A percentile compares a stretch with the other conserved stretches of the same genome.
Evolutionary conservation across 2,888 invertebrate genomes (phyloP).

Genomic region (Drosophila rubida): DNA sequence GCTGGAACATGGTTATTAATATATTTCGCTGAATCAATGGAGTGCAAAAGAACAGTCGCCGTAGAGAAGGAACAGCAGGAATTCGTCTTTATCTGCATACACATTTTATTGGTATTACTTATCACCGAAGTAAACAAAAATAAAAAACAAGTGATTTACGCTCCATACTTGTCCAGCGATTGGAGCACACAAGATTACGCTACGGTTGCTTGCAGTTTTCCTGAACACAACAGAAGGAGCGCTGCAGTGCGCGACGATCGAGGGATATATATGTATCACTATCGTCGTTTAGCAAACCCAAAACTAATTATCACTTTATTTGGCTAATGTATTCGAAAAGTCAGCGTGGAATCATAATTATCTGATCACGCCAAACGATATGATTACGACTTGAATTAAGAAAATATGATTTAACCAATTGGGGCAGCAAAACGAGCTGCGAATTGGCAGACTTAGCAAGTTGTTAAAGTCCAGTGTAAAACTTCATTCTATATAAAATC

Average conservation of each 20-base stretch:
- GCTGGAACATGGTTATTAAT: neutral
- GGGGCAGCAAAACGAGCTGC: too few relatives aligned
- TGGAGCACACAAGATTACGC: conserved; percentile 39
- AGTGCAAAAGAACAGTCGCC: conserved; percentile 3
- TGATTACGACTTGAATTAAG: neutral
- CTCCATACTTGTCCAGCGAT: conserved; percentile 41
- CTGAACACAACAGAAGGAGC: neutral
- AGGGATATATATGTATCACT: neutral
- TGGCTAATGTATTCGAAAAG: neutral
- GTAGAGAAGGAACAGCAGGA: conserved; percentile 18
- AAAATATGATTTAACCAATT: neutral
- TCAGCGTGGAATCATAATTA: neutral
- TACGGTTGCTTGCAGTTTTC: conserved; percentile 21
- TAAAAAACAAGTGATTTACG: conserved; percentile 53
- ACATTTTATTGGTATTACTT: conserved; percentile 38
- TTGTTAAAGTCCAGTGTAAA: too few relatives aligned
- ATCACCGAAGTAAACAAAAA: conserved; percentile 39
- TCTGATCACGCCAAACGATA: neutral
- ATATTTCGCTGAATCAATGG: neutral
- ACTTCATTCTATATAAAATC: too few relatives aligned
- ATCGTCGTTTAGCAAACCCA: conserved; percentile 18
- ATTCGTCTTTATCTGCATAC: conserved; percentile 44
- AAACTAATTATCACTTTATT: conserved; percentile 15
- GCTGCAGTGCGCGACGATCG: too few relatives aligned
- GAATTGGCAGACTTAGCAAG: too few relatives aligned